phyloP scores from a whole-genome alignment of 2,113 vertebrate species.

The Pseudopipra pipra region DNA sequence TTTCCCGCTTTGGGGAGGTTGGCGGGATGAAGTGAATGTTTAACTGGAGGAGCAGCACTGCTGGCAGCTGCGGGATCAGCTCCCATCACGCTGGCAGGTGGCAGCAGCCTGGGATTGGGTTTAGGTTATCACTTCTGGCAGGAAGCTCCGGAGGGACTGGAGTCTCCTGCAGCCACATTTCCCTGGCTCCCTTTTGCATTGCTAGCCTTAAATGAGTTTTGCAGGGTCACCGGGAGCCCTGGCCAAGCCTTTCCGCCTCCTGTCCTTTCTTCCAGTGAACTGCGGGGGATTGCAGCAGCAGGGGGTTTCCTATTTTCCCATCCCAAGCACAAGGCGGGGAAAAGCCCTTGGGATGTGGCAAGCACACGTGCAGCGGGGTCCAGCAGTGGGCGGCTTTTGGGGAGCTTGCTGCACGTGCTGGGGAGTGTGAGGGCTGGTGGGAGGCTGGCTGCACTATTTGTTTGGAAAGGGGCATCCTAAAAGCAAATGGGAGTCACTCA shows the following conservation, averaged over 20 bases:
- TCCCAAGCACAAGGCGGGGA: background rate
- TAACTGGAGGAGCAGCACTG: background rate
- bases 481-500: background rate
- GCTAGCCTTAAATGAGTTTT: slow-evolving; percentile 9
- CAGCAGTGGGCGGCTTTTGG: fast-evolving
- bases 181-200: background rate
- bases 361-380: background rate
- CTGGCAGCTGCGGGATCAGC: background rate
- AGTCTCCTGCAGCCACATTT: background rate
- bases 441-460: background rate
- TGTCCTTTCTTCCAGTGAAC: background rate
- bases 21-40: background rate
- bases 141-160: background rate
- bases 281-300: background rate
- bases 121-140: background rate
- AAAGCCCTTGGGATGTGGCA: background rate
- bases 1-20: background rate
- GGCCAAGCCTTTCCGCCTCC: slow-evolving; percentile 17
- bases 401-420: background rate
- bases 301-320: slow-evolving; percentile 34
- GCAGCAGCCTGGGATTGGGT: background rate
- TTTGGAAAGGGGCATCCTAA: background rate
- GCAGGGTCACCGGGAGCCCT: background rate
- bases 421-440: background rate
- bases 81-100: background rate